Conservation (phyloP, 2,888 invertebrate species). For the Tinea pellionella region DNA sequence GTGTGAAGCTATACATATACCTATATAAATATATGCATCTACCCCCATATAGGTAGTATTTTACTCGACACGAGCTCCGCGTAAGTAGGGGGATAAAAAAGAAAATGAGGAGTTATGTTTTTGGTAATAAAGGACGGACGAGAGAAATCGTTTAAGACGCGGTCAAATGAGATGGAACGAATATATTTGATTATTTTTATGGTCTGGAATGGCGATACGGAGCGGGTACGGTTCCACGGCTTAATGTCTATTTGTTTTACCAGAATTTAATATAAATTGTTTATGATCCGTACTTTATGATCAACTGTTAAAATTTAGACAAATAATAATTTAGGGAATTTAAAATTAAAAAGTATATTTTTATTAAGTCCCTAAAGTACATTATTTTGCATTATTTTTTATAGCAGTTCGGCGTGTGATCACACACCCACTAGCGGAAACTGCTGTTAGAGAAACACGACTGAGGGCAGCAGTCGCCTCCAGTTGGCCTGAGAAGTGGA, state of each 20-base stretch:
- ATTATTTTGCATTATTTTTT: too few species aligned
- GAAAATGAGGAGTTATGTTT: constrained; percentile 70
- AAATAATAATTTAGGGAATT: not conserved
- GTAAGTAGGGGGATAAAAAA: constrained; percentile 67
- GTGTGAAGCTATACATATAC: constrained; percentile 31
- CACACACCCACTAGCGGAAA: too few species aligned
- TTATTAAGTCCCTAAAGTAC: too few species aligned
- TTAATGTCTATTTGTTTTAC: constrained; percentile 64
- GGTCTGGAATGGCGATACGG: constrained; percentile 62
- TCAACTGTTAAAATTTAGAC: constrained; percentile 21
- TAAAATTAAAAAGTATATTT: not conserved
- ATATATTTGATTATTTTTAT: constrained; percentile 70
- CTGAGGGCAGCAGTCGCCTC: too few species aligned
- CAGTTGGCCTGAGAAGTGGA: too few species aligned
- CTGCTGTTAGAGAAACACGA: too few species aligned
- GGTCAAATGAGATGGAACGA: constrained; percentile 69
- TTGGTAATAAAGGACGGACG: constrained; percentile 68
- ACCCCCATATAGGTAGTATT: constrained; percentile 30
- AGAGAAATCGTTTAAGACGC: constrained; percentile 70
- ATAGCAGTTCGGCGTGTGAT: too few species aligned
- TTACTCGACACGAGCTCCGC: constrained; percentile 34
- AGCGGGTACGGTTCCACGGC: constrained; percentile 30
- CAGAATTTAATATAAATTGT: constrained; percentile 51
- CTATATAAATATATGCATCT: constrained; percentile 55
- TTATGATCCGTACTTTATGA: constrained; percentile 35